These are phyloP conservation scores for Melanotaenia boesemani DNA, from an alignment of 2,797 vertebrate species.

Conservation along the genomic window DNA sequence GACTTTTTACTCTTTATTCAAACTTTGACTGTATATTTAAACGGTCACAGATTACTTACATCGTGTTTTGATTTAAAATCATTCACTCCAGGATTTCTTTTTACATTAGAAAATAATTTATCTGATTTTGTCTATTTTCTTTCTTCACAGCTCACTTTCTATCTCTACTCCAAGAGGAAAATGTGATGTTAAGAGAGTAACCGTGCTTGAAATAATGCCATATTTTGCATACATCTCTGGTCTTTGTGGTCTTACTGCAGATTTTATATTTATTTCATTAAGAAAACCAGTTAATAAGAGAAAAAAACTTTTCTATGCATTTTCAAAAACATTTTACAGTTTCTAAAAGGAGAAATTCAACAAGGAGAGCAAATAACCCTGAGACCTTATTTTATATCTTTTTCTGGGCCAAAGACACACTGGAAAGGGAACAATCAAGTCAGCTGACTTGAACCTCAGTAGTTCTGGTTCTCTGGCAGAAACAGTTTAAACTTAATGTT, in stretches of 20 bases:
- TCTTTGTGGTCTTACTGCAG: no score
- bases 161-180: neutral
- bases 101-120: neutral
- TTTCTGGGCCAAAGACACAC: neutral
- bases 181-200: constrained; percentile 1
- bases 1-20: constrained; percentile 17
- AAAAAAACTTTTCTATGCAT: neutral
- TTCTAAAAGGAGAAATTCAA: no score
- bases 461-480: neutral
- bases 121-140: neutral
- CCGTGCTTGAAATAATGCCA: neutral
- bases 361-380: neutral
- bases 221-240: no score
- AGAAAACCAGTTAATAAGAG: neutral
- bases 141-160: neutral
- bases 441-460: neutral
- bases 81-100: neutral
- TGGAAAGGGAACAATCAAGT: neutral
- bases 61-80: constrained; percentile 3
- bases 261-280: no score
- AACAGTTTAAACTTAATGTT: neutral
- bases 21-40: constrained; percentile 13
- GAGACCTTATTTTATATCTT: accelerated
- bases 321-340: neutral
- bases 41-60: constrained; percentile 1